Base-by-base conservation (phyloP, 2,113 vertebrate genomes). In the Brachyistius frenatus region DNA sequence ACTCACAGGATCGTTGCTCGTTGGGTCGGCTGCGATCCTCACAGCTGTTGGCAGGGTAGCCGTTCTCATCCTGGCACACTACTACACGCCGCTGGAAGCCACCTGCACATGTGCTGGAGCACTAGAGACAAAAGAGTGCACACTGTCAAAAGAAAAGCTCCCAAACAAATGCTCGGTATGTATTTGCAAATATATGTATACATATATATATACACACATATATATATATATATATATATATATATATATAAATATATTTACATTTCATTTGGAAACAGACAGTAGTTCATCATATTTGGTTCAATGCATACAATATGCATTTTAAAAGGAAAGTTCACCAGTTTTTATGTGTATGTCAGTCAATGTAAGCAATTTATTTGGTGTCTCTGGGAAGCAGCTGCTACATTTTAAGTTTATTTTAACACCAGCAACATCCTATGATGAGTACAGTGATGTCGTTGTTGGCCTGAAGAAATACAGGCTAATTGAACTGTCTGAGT, bases 11-110 rank as follows among this genome's bases (percentile, higher is more conserved):
- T 73, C 96, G 95, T 68, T 97, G 97, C 90, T 99, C 97, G 44
- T 90, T 89, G 1, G 98, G 98, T 84, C 95, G 96, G 72, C 93
- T 94, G 81, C 94, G 96, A 80, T 97, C 96, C 33, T 96, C 96
- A 5, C 98, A 99, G 92, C 95, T 96, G 56, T 75, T 95, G 47
- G 96, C 96, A 0, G 96, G 89, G 84, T 98, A 97, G 68, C 98
- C 98, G 0, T 99, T 98, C 85, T 98, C 97, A 84, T 99, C 97
- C 93, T 99, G 98, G 92, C 98, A 99, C 44, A 99, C 98, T 31
- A 99, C 98, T 0, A 96, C 98, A 0, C 98, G 96, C n/a, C 98
- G 94, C 93, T 99, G 98, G 93, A 97, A 98, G 13, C 98, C 98
- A 16, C 97, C 98, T 0, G 97, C 97, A 87, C 98, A 99, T 0